Evolutionary conservation across 23 tunicate species (phyloP).

Genomic region (Clavelina lepadiformis): DNA sequence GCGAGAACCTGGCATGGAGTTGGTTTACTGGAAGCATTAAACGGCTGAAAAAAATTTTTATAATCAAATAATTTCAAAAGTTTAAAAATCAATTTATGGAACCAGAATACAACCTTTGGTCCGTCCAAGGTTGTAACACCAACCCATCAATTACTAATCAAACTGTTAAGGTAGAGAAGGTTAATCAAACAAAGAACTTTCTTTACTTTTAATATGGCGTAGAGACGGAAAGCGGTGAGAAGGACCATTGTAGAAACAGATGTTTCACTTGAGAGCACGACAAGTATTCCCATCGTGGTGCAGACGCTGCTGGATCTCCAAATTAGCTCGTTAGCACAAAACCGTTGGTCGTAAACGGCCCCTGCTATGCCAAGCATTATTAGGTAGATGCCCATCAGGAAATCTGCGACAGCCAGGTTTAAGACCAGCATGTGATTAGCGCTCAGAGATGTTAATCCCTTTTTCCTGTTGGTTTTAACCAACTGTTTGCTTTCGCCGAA

Average conservation of each 20-base stretch:
- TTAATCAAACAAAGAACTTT: no score
- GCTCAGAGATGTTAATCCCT: not conserved
- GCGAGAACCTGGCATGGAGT: not conserved
- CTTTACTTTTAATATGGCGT: slow-evolving; percentile 16
- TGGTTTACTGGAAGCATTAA: slow-evolving; percentile 23
- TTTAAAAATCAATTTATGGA: no score
- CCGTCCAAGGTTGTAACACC: no score
- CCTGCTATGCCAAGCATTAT: slow-evolving; percentile 1
- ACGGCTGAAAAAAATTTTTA: slow-evolving; percentile 34
- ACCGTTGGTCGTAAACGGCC: no score
- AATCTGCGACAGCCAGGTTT: not conserved
- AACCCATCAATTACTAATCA: no score
- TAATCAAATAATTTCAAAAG: no score
- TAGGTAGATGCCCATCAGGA: slow-evolving; percentile 4
- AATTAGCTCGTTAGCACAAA: no score
- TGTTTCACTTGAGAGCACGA: slow-evolving; percentile 42
- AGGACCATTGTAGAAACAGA: slow-evolving; percentile 38
- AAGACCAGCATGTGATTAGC: slow-evolving; percentile 9
- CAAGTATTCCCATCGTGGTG: slow-evolving; percentile 28
- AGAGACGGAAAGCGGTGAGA: slow-evolving; percentile 26
- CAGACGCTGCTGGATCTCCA: slow-evolving; percentile 30
- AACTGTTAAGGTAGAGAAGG: no score
- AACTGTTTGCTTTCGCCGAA: no score
- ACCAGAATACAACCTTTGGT: no score
- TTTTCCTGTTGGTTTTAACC: no score